Percentiles rank a stretch among this genome's conserved stretches.
phyloP scores from a whole-genome alignment of 2,797 vertebrate genomes.

The Spizella passerina region DNA sequence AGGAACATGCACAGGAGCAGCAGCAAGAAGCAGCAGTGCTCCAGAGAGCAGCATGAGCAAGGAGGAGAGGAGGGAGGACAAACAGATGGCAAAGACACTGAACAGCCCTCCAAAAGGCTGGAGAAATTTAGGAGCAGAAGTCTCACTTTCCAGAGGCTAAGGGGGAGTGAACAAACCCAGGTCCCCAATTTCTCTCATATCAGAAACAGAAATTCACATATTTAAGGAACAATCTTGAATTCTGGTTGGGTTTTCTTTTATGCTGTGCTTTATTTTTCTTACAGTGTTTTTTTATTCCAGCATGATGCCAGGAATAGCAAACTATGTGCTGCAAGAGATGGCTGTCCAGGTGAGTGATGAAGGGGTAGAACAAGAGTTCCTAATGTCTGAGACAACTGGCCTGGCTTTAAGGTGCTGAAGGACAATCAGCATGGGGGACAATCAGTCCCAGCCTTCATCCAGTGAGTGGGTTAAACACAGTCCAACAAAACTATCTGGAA shows the following conservation, averaged over 20 bases:
- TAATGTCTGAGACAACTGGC: background rate
- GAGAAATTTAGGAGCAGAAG: background rate
- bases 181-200: background rate
- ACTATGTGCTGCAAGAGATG: background rate
- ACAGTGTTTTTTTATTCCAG: background rate
- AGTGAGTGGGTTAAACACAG: background rate
- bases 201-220: background rate
- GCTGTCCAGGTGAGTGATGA: background rate
- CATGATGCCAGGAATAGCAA: background rate
- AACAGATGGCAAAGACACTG: background rate
- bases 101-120: background rate
- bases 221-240: background rate
- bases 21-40: background rate
- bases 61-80: background rate
- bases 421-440: background rate
- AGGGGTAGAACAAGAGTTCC: background rate
- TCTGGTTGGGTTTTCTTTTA: background rate
- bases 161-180: background rate
- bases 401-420: background rate
- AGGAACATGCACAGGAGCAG: background rate
- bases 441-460: background rate
- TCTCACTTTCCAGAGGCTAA: background rate
- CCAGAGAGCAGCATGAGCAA: background rate
- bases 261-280: background rate
- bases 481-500: background rate